Percentiles rank a stretch among this genome's conserved stretches.
Evolutionary conservation across 2,113 vertebrate species (phyloP).

Genomic region (Prietella phreatophila): DNA sequence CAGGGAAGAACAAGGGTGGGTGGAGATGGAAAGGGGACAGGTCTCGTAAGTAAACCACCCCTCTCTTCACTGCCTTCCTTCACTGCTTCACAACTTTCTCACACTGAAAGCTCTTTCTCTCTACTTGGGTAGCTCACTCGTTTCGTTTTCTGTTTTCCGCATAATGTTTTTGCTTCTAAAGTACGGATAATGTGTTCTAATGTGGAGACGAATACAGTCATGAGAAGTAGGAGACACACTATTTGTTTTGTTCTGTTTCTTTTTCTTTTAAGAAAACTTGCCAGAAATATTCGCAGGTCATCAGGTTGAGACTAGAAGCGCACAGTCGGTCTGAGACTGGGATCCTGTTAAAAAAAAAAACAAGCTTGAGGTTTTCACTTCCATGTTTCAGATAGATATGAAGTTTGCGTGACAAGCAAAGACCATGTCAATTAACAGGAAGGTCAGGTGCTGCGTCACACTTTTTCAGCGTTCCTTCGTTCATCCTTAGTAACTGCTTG

Average conservation of each 20-base stretch:
- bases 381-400: neutral
- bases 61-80: neutral
- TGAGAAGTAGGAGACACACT: neutral
- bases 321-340: too few species aligned
- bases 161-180: too few species aligned
- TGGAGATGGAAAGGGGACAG: conserved; percentile 94
- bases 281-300: neutral
- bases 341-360: neutral
- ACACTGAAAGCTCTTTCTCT: neutral
- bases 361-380: neutral
- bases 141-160: neutral
- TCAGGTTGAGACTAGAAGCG: neutral
- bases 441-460: neutral
- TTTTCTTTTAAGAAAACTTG: neutral
- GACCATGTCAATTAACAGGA: neutral
- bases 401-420: neutral
- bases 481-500: neutral
- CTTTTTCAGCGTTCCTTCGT: neutral
- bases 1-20: conserved; percentile 76
- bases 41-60: conserved; percentile 86
- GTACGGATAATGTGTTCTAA: neutral
- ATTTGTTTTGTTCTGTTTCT: neutral
- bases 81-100: conserved; percentile 4
- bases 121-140: neutral
- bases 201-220: neutral